A percentile compares a stretch with the other conserved stretches of the same genome.
Evolutionary conservation across 53 echinoderm and acorn worm genomes (phyloP).

Genomic region (Patiria pectinifera): DNA sequence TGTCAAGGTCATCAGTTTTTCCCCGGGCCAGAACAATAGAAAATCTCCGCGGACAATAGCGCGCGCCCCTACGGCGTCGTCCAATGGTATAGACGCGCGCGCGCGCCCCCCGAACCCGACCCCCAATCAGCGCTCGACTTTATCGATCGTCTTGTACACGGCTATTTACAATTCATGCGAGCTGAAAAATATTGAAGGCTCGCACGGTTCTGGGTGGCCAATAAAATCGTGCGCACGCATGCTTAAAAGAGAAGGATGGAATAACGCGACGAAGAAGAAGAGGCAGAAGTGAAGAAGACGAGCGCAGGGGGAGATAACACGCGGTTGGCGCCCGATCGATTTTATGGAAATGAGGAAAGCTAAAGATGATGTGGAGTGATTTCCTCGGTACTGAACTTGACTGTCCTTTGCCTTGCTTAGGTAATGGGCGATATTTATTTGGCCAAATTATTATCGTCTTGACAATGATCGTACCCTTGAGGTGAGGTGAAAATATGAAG

Average conservation of each 20-base stretch:
- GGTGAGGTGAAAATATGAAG: neutral
- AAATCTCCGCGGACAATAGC: neutral
- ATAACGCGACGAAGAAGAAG: neutral
- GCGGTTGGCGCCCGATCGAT: constrained; percentile 15
- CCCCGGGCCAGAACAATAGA: constrained; percentile 8
- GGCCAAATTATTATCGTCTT: neutral
- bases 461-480: neutral
- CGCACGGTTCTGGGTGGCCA: neutral
- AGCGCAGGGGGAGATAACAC: neutral
- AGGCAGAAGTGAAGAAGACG: neutral
- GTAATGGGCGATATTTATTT: constrained; percentile 17
- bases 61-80: neutral
- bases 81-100: neutral
- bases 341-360: constrained; percentile 7
- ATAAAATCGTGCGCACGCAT: constrained; percentile 29
- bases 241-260: neutral
- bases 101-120: neutral
- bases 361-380: neutral
- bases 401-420: constrained; percentile 2
- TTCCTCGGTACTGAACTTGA: constrained; percentile 22
- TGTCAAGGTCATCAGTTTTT: neutral
- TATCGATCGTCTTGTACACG: constrained; percentile 28
- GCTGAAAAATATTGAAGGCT: constrained; percentile 23
- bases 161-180: constrained; percentile 11
- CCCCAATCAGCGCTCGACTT: neutral